Evolutionary conservation across 2,888 invertebrate species (phyloP), one percentile per base, ranked within the genome.

Genomic region (Nysson spinosus): DNA sequence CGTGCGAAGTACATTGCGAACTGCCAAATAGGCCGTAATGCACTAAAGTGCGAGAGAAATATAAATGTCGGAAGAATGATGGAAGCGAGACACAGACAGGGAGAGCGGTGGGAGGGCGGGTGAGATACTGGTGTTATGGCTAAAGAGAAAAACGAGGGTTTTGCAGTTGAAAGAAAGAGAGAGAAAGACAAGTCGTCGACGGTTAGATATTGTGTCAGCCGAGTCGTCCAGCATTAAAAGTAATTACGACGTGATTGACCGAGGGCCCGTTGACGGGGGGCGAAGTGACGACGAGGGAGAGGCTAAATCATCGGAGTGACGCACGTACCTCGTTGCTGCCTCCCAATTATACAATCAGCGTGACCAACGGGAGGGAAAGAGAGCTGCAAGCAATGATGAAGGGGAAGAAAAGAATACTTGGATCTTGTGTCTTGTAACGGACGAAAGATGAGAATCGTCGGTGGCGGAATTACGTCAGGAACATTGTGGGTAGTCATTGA

Each of bases 221-320:
- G 82, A 84, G 83, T 85, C 84, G 85, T 85, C 80, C 82, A 83
- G 83, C 85, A 85, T 85, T 85, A 85, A 85, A 85, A 85, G 85
- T 85, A 85, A 85, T 85, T 85, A 85, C 85, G 85, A 83, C 85
- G 85, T 85, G 85, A 85, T 85, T 85, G 85, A 85, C 85, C 85
- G 83, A 82, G 83, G 81, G 81, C 81, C 78, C 77, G 82, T 75
- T 77, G 79, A 81, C 72, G 72, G 77, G 78, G 80, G 77, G 75
- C 69, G 77, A 77, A 73, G 79, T 70, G 79, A 70, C 68, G 79
- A 54, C 75, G 70, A 73, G 79, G 72, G 82, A 76, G 77, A 72
- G 77, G 79, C 78, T 83, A 85, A 85, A 85, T 85, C 85, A 85
- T 85, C 79, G 83, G 84, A 85, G 85, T 85, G 85, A 85, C 85